Evolutionary conservation across 64 coral and sea anemone genomes (phyloP), one percentile per base, ranked within the genome.

Genomic region (Montipora cactus): DNA sequence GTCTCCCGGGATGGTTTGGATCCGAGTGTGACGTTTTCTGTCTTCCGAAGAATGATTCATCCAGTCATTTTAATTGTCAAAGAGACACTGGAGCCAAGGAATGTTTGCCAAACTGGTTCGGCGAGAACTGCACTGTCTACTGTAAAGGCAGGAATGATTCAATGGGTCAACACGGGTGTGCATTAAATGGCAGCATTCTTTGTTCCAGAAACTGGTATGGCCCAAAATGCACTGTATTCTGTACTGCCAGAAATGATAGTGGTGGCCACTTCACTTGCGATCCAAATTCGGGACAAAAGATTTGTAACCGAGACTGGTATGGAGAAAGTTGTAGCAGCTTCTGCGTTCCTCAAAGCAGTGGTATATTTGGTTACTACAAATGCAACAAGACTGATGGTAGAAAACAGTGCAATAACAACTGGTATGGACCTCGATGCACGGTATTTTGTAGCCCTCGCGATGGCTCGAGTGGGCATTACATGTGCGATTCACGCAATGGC

Each of bases 201-300:
- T 97, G 95, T 44, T 46, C 67, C 46, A 66, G 89, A 10, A 91
- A 94, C 57, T 97, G 95, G 95, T 97, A 91, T 64, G 82, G 88
- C 10, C 21, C 18, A 5, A 94, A 91, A 44, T 97, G 95, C 28
- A 67, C 81, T 0, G 72, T 80, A 12, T 75, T 87, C 50, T 97
- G 95, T 22, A 48, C 46, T 22, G 21, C 53, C 11, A 83, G 48
- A 50, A 80, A 97, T 77, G 88, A 97, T 73, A 59, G 67, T 5
- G 51, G 18, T 19, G 95, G 81, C 12, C 92, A 94, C 49, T 97
- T 75, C 73, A 88, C 18, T 4, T 97, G 95, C 58, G 28, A 94
- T 47, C 68, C 49, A 50, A 7, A 81, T 3, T 88, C 87, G 4
- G 95, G 95, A 61, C 44, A 50, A 50, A 88, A 28, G 19, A 46